Evolutionary conservation across 2,113 vertebrate genomes (phyloP), one percentile per base, ranked within the genome.

Genomic region (Sorex fumeus): DNA sequence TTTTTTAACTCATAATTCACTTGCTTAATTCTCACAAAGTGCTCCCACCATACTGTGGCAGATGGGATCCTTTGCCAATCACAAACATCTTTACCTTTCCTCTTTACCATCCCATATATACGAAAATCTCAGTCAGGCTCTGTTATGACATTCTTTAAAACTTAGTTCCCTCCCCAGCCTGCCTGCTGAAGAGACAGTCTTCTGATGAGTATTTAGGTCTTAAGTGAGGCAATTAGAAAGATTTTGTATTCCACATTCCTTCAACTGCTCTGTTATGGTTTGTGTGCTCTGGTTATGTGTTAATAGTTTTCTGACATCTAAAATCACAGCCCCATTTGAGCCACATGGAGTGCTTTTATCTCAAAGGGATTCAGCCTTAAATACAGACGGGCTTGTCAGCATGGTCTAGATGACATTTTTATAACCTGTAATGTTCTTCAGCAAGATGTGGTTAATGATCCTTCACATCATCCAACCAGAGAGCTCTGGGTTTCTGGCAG

Each of bases 361-460:
- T 96, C 95, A 92, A 88, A 96, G 94, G 93, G 84, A 96, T 92
- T 93, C 92, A 95, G 87, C 77, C 84, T 97, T 97, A 95, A 96
- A 92, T 95, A 96, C 91, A 97, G 95, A 94, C 92, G 96, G 89
- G 91, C 95, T 93, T 97, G 91, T 94, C 78, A 25, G 93, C 93
- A 89, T 93, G 93, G 93, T 90, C 84, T 94, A 89, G 96, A 94
- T 97, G 96, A 94, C 96, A 95, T 96, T 96, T 97, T 96, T 97
- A 96, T 96, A 96, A 96, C 94, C 93, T 93, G 62, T 96, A 96
- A 97, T 96, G 92, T 93, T 96, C 94, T 94, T 92, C 91, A 96
- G 96, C 91, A 95, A 96, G 94, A 96, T 93, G 93, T 94, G 93
- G 92, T 96, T 96, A 97, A 97, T 96, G 96, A 95, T 90, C 94